phyloP scores from a whole-genome alignment of 2,797 vertebrate species.

The Rhinoraja longicauda region DNA sequence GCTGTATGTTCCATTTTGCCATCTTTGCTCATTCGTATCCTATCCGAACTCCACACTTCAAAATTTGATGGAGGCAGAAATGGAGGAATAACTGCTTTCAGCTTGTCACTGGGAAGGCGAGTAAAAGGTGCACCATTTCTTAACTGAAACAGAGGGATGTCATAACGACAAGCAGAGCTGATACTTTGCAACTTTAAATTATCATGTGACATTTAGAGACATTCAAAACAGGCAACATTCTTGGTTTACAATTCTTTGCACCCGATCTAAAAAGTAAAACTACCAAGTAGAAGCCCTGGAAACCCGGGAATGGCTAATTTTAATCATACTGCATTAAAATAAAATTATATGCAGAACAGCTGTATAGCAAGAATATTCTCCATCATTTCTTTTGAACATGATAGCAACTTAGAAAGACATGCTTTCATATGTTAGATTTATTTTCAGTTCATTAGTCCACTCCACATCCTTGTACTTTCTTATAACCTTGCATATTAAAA shows the following conservation, averaged over 20 bases:
- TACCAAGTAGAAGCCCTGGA: neutral
- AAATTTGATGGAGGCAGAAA: conserved; percentile 93
- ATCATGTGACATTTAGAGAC: neutral
- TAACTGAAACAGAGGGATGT: conserved; percentile 56
- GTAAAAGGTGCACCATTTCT: conserved; percentile 84
- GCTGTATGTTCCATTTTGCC: conserved; percentile 71
- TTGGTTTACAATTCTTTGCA: neutral
- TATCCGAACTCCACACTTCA: conserved; percentile 88
- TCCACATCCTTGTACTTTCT: neutral
- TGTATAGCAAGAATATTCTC: neutral
- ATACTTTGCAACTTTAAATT: neutral
- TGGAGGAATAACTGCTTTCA: conserved; percentile 94
- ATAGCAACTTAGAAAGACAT: neutral
- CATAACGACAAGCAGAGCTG: neutral
- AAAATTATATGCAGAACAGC: neutral
- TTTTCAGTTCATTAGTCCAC: neutral
- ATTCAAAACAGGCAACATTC: neutral
- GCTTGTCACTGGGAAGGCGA: conserved; percentile 84
- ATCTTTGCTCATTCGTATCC: conserved; percentile 65
- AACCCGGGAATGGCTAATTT: neutral
- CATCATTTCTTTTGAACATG: neutral
- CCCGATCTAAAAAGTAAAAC: neutral
- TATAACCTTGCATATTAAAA: neutral
- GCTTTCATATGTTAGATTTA: neutral
- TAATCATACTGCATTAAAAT: neutral